Evolutionary conservation across 2,888 invertebrate genomes (phyloP).

Genomic region (Anoncus sp.): DNA sequence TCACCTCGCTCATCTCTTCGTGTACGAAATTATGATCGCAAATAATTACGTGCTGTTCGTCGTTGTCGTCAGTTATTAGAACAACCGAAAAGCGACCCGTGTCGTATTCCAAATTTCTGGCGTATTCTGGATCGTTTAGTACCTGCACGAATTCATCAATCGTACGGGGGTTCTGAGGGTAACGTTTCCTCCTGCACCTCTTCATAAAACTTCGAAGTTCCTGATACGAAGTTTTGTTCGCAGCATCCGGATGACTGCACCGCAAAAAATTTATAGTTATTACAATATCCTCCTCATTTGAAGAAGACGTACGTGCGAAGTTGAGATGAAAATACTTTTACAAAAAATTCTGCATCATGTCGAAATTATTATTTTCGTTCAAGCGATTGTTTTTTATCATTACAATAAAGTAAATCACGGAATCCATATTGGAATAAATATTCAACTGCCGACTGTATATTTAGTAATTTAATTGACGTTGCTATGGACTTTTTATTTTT

Average conservation of each 20-base stretch:
- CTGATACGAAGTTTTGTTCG: constrained; percentile 8
- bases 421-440: neutral
- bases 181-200: constrained; percentile 18
- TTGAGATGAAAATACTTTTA: too few species aligned
- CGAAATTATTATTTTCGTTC: neutral
- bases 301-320: too few species aligned
- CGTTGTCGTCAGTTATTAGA: constrained; percentile 12
- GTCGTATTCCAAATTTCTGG: constrained; percentile 35
- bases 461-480: neutral
- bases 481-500: neutral
- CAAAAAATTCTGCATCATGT: neutral
- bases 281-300: too few species aligned
- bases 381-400: neutral
- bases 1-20: constrained; percentile 23
- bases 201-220: constrained; percentile 30
- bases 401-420: neutral
- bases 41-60: constrained; percentile 16
- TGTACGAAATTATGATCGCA: constrained; percentile 33
- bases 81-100: constrained; percentile 20
- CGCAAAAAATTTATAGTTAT: constrained; percentile 13
- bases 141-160: constrained; percentile 36
- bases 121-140: neutral
- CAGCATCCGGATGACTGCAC: constrained; percentile 43
- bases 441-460: neutral
- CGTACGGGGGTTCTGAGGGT: constrained; percentile 24